A percentile compares a stretch with the other conserved stretches of the same genome.
These are phyloP conservation scores for Ormyrus nitidulus DNA, from an alignment of 2,888 invertebrate species.

Conservation along the genomic window DNA sequence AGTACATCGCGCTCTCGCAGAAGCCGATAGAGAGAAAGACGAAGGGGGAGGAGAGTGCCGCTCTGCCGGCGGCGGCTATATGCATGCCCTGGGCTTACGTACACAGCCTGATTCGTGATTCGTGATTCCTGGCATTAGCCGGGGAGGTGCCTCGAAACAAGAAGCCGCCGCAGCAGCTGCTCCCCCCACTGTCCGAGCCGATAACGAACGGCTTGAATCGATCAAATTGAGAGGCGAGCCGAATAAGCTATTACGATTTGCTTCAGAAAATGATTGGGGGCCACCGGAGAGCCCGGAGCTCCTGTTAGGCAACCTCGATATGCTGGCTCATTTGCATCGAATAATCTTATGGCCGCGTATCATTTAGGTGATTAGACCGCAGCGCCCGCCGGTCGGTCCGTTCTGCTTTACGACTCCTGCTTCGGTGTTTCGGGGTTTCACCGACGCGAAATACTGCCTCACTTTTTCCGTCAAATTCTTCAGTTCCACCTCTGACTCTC, in stretches of 20 bases:
- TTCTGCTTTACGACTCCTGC: slow-evolving; percentile 4
- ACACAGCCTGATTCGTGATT: slow-evolving; percentile 42
- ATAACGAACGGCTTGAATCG: slow-evolving; percentile 53
- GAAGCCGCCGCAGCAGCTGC: slow-evolving; percentile 4
- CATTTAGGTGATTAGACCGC: slow-evolving; percentile 44
- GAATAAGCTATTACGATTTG: slow-evolving; percentile 50
- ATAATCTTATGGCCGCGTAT: slow-evolving; percentile 44
- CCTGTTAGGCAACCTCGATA: slow-evolving; percentile 9
- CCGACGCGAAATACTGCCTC: not conserved
- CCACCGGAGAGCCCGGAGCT: not conserved
- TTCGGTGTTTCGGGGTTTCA: not conserved
- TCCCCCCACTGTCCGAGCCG: not conserved
- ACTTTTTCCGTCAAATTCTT: not conserved
- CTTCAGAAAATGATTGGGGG: slow-evolving; percentile 47
- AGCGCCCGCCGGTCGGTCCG: not conserved
- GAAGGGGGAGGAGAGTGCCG: not conserved
- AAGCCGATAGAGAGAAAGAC: slow-evolving; percentile 35
- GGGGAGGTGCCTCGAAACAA: slow-evolving; percentile 40
- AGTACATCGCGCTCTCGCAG: slow-evolving; percentile 32
- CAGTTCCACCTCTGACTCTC: no score
- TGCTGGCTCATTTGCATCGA: slow-evolving; percentile 54
- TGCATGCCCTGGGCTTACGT: slow-evolving; percentile 31
- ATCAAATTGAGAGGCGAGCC: slow-evolving; percentile 46
- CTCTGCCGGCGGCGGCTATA: not conserved
- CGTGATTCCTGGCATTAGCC: slow-evolving; percentile 37